phyloP scores from a whole-genome alignment of 2,113 vertebrate species.

The Atherinomorus stipes region DNA sequence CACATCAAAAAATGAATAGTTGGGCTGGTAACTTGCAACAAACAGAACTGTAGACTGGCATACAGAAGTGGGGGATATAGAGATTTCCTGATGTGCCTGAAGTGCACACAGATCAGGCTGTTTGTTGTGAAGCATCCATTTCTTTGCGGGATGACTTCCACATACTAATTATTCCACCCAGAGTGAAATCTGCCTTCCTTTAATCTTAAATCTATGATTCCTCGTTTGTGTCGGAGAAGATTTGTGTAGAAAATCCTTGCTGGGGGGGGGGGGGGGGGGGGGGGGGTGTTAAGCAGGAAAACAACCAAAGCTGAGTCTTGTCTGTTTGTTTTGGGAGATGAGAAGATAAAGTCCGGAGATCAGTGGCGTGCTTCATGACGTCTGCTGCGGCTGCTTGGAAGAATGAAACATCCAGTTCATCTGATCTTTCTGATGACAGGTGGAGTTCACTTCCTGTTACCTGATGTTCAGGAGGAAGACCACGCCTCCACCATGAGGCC shows the following conservation, averaged over 20 bases:
- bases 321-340: constrained; percentile 20
- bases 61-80: background rate
- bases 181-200: constrained; percentile 15
- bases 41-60: background rate
- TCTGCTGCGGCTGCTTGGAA: background rate
- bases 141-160: constrained; percentile 1
- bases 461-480: no score
- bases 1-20: no score
- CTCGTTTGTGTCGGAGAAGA: constrained; percentile 27
- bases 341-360: constrained; percentile 18
- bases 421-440: no score
- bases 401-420: no score
- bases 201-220: constrained; percentile 36
- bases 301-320: background rate
- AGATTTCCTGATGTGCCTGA: background rate
- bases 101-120: constrained; percentile 1
- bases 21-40: no score
- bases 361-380: background rate
- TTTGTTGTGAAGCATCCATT: constrained; percentile 30
- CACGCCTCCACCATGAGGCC: no score
- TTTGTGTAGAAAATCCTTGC: constrained; percentile 16
- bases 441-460: no score
- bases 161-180: constrained; percentile 14
- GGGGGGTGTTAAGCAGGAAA: background rate
- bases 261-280: background rate